Evolutionary conservation across 2,113 vertebrate genomes (phyloP).

Genomic region (Phodopus roborovskii): DNA sequence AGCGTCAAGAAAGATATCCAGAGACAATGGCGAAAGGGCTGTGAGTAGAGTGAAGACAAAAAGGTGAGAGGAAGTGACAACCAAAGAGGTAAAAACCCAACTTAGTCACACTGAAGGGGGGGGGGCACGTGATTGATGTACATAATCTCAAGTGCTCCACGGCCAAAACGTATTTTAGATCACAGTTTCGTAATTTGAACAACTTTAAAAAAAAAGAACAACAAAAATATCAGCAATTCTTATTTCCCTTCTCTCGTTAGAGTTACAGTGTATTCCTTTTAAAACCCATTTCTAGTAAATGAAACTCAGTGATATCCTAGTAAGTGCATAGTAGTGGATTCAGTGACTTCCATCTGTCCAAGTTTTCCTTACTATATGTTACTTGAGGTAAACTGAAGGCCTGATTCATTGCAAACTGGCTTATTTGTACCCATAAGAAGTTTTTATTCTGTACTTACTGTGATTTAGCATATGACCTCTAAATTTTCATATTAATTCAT

Average conservation of each 20-base stretch:
- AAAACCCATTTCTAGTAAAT: conserved; percentile 83
- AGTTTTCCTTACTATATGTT: conserved; percentile 77
- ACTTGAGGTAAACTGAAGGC: conserved; percentile 87
- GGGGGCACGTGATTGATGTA: conserved; percentile 71
- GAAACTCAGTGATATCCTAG: conserved; percentile 81
- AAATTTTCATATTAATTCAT: conserved; percentile 31
- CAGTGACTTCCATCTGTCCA: conserved; percentile 81
- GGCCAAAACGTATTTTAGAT: conserved; percentile 80
- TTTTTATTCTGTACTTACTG: conserved; percentile 9
- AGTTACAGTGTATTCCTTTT: conserved; percentile 80
- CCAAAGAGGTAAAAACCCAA: conserved; percentile 59
- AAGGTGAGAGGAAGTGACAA: neutral
- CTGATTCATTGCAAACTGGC: conserved; percentile 70
- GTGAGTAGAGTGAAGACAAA: neutral
- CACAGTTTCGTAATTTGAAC: conserved; percentile 88
- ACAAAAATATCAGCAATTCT: conserved; percentile 47
- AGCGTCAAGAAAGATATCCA: neutral
- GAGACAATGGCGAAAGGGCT: neutral
- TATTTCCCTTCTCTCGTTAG: conserved; percentile 83
- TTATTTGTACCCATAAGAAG: conserved; percentile 56
- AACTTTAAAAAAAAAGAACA: conserved; percentile 71
- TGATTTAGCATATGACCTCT: conserved; percentile 35
- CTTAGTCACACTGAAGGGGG: conserved; percentile 71
- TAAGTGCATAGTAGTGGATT: conserved; percentile 86
- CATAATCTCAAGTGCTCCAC: conserved; percentile 84